phyloP scores from a whole-genome alignment of 2,797 vertebrate genomes.

The Heterohyrax brucei region DNA sequence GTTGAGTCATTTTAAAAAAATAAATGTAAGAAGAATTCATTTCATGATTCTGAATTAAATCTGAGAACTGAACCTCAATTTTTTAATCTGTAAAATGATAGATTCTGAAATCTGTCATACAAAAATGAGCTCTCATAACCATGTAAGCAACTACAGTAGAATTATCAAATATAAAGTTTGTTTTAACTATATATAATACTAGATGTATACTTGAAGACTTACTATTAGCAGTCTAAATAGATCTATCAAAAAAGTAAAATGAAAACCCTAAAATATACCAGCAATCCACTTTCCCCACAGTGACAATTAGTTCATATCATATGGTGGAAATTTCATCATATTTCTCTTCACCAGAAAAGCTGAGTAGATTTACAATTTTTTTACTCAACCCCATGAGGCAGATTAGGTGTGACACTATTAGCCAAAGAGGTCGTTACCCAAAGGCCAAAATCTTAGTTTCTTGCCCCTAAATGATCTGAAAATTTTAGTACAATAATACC shows the following conservation, averaged over 20 bases:
- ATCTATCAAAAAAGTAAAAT: slow-evolving; percentile 22
- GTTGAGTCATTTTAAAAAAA: not conserved
- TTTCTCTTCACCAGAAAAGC: slow-evolving; percentile 53
- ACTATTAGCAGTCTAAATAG: slow-evolving; percentile 14
- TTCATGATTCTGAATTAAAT: not conserved
- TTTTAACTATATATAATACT: not conserved
- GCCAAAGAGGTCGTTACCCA: slow-evolving; percentile 47
- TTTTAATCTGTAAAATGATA: slow-evolving; percentile 26
- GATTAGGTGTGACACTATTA: slow-evolving; percentile 36
- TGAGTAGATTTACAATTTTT: slow-evolving; percentile 6
- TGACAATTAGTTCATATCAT: not conserved
- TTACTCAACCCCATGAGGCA: not conserved
- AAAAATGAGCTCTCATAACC: not conserved
- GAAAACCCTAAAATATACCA: not conserved
- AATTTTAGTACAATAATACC: slow-evolving; percentile 21
- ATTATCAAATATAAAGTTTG: not conserved
- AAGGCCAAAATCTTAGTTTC: slow-evolving; percentile 12
- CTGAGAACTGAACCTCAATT: not conserved
- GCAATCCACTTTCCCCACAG: not conserved
- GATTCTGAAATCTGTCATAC: not conserved
- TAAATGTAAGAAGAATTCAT: slow-evolving; percentile 20
- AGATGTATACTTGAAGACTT: not conserved
- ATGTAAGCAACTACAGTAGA: not conserved
- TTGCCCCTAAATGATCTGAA: not conserved
- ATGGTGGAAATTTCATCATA: not conserved